phyloP scores from a whole-genome alignment of 2,113 vertebrate genomes.

The Hipposideros armiger region DNA sequence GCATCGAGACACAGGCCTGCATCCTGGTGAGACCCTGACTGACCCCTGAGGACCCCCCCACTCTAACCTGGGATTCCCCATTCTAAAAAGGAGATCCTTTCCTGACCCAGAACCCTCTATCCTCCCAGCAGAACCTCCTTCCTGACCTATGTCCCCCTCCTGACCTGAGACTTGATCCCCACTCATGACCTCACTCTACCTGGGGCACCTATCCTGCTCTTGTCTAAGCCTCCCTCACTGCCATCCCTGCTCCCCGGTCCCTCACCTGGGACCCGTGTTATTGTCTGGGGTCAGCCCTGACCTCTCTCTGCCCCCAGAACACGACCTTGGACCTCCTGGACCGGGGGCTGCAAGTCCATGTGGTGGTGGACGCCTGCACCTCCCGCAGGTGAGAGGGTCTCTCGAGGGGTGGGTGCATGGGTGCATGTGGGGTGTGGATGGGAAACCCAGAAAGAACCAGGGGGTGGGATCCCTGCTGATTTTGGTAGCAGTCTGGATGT shows the following conservation, averaged over 20 bases:
- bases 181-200: background rate
- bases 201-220: background rate
- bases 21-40: conserved; percentile 87
- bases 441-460: background rate
- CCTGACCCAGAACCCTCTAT: background rate
- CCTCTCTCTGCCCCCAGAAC: conserved; percentile 84
- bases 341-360: conserved; percentile 92
- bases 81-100: background rate
- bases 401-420: no score
- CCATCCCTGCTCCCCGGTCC: background rate
- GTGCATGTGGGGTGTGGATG: rapidly evolving
- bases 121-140: background rate
- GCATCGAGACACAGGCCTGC: conserved; percentile 94
- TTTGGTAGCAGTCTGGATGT: background rate
- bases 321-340: conserved; percentile 93
- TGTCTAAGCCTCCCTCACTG: no score
- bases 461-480: background rate
- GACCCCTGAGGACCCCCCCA: rapidly evolving
- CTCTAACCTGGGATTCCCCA: background rate
- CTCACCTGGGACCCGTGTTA: background rate
- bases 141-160: background rate
- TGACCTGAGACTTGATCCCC: background rate
- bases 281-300: background rate
- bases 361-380: conserved; percentile 94
- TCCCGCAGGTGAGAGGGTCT: conserved; percentile 90